phyloP scores from a whole-genome alignment of 1,140 invertebrate genomes.

The Eriosoma lanigerum region DNA sequence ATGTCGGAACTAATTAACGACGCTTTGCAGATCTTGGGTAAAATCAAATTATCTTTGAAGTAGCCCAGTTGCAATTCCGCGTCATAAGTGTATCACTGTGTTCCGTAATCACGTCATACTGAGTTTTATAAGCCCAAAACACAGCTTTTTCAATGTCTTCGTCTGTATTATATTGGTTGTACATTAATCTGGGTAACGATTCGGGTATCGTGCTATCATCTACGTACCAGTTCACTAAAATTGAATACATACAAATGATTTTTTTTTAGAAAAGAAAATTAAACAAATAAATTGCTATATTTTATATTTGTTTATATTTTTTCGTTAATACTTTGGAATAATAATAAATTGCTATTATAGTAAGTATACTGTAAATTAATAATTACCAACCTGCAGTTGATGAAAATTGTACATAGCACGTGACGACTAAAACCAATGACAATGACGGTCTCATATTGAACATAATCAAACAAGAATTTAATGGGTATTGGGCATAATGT shows the following conservation, averaged over 20 bases:
- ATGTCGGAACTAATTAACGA: not conserved
- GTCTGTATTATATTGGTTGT: not conserved
- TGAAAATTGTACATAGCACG: not conserved
- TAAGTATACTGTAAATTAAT: no score
- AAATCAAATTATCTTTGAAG: not conserved
- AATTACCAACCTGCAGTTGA: not conserved
- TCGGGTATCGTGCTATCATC: not conserved
- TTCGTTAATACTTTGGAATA: no score
- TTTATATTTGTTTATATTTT: no score
- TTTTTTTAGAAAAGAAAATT: no score
- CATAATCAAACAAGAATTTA: not conserved
- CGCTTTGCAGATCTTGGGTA: not conserved
- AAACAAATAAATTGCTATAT: no score
- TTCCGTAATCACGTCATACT: slow-evolving; percentile 10
- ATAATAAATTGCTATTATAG: no score
- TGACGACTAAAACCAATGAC: not conserved
- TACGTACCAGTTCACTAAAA: not conserved
- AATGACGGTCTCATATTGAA: not conserved
- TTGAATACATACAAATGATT: no score
- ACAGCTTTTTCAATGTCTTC: not conserved
- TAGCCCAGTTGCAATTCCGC: not conserved
- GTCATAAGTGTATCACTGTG: not conserved
- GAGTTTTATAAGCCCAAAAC: not conserved
- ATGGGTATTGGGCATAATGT: not conserved
- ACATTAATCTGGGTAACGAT: not conserved